Percentiles rank a stretch among this genome's conserved stretches.
These are phyloP conservation scores for Cephus nigrinus DNA, from an alignment of 2,888 invertebrate species.

Conservation along the genomic window DNA sequence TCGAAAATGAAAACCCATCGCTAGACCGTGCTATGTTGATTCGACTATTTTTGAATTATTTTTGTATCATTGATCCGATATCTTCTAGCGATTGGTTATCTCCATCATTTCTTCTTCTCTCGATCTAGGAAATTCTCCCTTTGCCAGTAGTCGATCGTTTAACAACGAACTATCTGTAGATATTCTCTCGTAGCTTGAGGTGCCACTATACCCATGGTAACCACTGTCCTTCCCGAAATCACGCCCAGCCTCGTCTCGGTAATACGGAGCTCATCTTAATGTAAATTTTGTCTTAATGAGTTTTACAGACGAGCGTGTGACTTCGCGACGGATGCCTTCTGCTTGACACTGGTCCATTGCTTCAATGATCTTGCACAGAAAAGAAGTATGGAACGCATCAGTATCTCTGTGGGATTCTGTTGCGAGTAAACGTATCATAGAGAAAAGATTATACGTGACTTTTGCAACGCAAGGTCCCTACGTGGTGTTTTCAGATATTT, in stretches of 20 bases:
- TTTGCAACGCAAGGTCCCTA: background rate
- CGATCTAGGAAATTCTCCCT: constrained; percentile 15
- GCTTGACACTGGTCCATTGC: constrained; percentile 29
- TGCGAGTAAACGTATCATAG: background rate
- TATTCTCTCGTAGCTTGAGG: constrained; percentile 51
- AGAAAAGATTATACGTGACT: background rate
- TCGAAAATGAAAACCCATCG: background rate
- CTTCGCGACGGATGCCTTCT: constrained; percentile 40
- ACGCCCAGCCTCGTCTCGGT: constrained; percentile 37
- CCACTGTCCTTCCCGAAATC: constrained; percentile 52
- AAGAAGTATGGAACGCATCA: background rate
- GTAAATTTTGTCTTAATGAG: constrained; percentile 25
- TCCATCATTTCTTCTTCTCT: constrained; percentile 13
- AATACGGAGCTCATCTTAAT: constrained; percentile 14
- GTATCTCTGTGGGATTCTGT: background rate
- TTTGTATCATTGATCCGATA: constrained; percentile 8
- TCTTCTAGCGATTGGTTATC: background rate
- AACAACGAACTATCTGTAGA: constrained; percentile 19
- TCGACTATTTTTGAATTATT: constrained; percentile 7
- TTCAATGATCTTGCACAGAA: constrained; percentile 33
- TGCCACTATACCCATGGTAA: constrained; percentile 64
- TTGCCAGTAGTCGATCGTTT: constrained; percentile 8
- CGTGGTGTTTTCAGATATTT: background rate
- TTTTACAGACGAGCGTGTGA: constrained; percentile 44
- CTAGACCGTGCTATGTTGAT: constrained; percentile 2